Evolutionary conservation across 2,888 invertebrate genomes (phyloP), one percentile per base, ranked within the genome.

Genomic region (Conistra vaccinii): DNA sequence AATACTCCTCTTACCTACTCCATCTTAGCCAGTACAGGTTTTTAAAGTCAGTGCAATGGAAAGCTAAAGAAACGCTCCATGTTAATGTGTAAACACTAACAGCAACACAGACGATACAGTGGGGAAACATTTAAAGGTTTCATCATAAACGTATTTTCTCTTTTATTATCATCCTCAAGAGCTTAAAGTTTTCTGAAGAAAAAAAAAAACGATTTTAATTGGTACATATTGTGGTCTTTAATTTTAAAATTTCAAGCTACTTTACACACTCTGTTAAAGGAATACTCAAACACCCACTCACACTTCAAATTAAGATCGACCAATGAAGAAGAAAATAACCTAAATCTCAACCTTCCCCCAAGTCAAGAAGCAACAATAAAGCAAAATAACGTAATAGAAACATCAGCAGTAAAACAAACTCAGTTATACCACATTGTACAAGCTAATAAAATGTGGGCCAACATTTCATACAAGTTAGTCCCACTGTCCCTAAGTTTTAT

Each of bases 401-500:
- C 78, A 82, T 74, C 39, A 74, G 61, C 14, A 51, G 39, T 55
- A 73, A 68, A 66, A 58, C 68, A 51, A 66, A 60, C 65, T 61
- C 39, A 14, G 32, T 55, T 60, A n/a, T 1, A 58, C 17, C 58
- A 73, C 66, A 75, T 51, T 67, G 71, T 60, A 72, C 65, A 51
- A 75, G 66, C 71, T 74, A 83, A 78, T 83, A 78, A 73, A 83
- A 71, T 69, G 69, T 69, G 65, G 58, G 67, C 14, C 73, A 60
- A 78, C 74, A 79, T 67, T 67, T 69, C 74, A 75, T 72, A 82
- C 72, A 82, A 82, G 45, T 79, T 79, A 17, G 55, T 60, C 57
- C 35, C 35, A 51, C 42, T 53, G 73, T 26, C 58, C 39, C 66
- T 63, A 83, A 83, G 79, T 83, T 83, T 79, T 83, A 83, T 83